These are phyloP conservation scores for Papilio elwesi DNA, from an alignment of 2,888 invertebrate genomes.

Conservation along the genomic window DNA sequence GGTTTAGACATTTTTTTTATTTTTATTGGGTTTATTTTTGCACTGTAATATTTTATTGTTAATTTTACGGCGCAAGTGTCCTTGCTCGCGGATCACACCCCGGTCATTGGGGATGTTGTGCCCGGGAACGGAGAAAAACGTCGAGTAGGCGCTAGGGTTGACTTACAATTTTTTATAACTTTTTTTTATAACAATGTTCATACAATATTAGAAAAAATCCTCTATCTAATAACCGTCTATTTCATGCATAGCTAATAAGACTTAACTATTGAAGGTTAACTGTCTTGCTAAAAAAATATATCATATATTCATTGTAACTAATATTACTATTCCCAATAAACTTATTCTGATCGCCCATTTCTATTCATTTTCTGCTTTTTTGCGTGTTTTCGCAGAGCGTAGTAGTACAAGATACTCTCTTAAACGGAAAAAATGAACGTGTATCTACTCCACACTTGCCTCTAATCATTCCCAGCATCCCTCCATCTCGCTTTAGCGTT, in stretches of 20 bases:
- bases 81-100: slow-evolving; percentile 75
- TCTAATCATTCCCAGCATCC: slow-evolving; percentile 59
- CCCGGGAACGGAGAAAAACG: slow-evolving; percentile 51
- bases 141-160: slow-evolving; percentile 12
- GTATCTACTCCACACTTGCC: slow-evolving; percentile 54
- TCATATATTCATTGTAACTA: too few relatives aligned
- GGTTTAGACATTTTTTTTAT: slow-evolving; percentile 30
- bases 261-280: too few relatives aligned
- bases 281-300: too few relatives aligned
- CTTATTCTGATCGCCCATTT: neutral
- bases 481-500: slow-evolving; percentile 52
- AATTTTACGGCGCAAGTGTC: slow-evolving; percentile 67
- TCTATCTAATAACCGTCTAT: too few relatives aligned
- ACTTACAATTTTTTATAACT: neutral
- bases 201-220: too few relatives aligned
- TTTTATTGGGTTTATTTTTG: slow-evolving; percentile 57
- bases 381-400: neutral
- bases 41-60: slow-evolving; percentile 65
- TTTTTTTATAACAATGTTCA: neutral
- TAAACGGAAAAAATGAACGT: neutral
- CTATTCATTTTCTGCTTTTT: neutral
- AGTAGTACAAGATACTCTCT: neutral
- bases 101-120: slow-evolving; percentile 71
- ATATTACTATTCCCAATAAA: too few relatives aligned
- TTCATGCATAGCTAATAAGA: too few relatives aligned